Percentiles rank a stretch among this genome's conserved stretches.
Conservation (phyloP, 2,113 vertebrate species). For the Oreotrochilus melanogaster region DNA sequence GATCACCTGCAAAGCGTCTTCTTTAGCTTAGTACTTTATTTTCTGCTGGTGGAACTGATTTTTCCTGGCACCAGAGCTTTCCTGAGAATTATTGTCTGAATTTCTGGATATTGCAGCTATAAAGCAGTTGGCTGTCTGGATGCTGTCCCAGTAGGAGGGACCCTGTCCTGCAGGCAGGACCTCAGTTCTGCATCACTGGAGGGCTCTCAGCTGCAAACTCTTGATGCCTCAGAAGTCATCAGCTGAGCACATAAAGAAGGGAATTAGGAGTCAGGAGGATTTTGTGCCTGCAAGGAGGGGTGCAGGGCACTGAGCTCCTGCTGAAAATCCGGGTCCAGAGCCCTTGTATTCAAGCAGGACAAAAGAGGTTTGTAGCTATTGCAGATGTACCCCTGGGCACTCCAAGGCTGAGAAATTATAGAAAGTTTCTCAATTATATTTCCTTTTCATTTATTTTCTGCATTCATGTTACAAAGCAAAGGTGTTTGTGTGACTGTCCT, state of each 20-base stretch:
- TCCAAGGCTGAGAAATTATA: not conserved
- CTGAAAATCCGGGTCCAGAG: fast-evolving
- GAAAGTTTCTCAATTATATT: not conserved
- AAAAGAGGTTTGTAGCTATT: not conserved
- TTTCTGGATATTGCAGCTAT: not conserved
- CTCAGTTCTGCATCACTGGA: fast-evolving
- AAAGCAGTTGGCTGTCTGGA: not conserved
- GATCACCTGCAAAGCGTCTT: not conserved
- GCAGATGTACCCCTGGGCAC: too few relatives aligned
- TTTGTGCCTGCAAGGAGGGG: not conserved
- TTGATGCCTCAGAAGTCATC: fast-evolving
- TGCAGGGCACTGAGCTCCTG: fast-evolving
- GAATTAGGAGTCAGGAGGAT: not conserved
- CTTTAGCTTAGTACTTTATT: not conserved
- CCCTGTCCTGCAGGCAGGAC: not conserved
- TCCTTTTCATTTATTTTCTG: not conserved
- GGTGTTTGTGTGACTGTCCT: fast-evolving
- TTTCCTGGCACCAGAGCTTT: not conserved
- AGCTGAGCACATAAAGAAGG: not conserved
- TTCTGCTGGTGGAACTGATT: not conserved
- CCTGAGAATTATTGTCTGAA: not conserved
- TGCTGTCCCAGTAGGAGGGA: not conserved
- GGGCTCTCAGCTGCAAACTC: not conserved
- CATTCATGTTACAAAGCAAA: not conserved
- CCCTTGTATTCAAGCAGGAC: not conserved